These are phyloP conservation scores for Apis dorsata DNA, from an alignment of 1,140 invertebrate species.

Conservation along the genomic window DNA sequence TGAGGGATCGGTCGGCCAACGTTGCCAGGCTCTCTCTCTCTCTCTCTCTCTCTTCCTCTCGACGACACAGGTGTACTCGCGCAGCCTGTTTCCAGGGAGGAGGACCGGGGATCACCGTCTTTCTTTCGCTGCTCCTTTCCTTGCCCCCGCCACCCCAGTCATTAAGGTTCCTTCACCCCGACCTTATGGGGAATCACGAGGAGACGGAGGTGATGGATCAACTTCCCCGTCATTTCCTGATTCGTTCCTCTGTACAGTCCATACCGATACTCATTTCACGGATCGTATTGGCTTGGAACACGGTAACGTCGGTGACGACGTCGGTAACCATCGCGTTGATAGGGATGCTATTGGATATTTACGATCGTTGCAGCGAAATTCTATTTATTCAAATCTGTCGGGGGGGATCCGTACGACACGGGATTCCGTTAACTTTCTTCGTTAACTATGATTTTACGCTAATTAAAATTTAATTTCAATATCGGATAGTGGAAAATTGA, in stretches of 20 bases:
- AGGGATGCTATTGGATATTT: too few relatives aligned
- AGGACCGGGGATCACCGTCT: conserved; percentile 55
- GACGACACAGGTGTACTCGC: conserved; percentile 63
- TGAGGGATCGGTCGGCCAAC: conserved; percentile 64
- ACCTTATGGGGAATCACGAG: conserved; percentile 50
- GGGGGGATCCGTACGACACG: too few relatives aligned
- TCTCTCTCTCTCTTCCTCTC: too few relatives aligned
- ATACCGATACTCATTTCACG: not conserved
- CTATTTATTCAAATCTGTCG: too few relatives aligned
- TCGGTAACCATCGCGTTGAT: not conserved
- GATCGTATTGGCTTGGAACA: not conserved
- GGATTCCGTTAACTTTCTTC: too few relatives aligned
- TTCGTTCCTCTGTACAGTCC: conserved; percentile 12
- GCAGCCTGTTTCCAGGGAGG: conserved; percentile 61
- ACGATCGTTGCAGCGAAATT: too few relatives aligned
- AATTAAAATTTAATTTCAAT: too few relatives aligned
- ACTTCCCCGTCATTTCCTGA: conserved; percentile 19
- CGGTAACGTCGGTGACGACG: not conserved
- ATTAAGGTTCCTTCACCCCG: conserved; percentile 65
- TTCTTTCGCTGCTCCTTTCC: too few relatives aligned
- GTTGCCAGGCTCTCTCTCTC: conserved; percentile 27
- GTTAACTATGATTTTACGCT: too few relatives aligned
- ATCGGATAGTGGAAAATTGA: too few relatives aligned
- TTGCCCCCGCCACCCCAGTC: conserved; percentile 39
- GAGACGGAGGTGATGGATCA: conserved; percentile 36